These are phyloP conservation scores for Steatocranus sp. DNA, from an alignment of 2,797 vertebrate species.

Conservation along the genomic window DNA sequence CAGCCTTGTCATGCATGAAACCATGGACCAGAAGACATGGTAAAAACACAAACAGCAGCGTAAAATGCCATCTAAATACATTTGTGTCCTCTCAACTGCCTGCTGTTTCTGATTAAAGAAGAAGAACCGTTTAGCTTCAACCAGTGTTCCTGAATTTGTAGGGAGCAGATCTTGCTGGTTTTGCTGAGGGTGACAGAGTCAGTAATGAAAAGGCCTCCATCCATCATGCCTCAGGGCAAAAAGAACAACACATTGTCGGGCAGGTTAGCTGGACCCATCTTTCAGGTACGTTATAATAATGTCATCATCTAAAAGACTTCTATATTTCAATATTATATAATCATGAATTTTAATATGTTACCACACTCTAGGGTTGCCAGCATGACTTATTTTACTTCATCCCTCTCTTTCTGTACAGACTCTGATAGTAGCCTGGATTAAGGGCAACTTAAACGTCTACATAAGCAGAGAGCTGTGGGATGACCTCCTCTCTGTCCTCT, in stretches of 20 bases:
- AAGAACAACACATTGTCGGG: slow-evolving; percentile 92
- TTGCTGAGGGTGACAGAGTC: slow-evolving; percentile 96
- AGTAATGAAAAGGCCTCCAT: slow-evolving; percentile 94
- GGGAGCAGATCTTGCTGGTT: slow-evolving; percentile 96
- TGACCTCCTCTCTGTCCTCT: slow-evolving; percentile 91
- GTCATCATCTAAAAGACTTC: neutral
- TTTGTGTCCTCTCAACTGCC: neutral
- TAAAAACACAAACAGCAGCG: slow-evolving; percentile 54
- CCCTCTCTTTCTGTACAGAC: slow-evolving; percentile 76
- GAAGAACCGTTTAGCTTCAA: neutral
- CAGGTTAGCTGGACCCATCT: slow-evolving; percentile 92
- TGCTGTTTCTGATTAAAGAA: neutral
- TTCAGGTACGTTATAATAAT: slow-evolving; percentile 79
- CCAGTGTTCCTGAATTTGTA: slow-evolving; percentile 36
- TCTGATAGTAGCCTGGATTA: slow-evolving; percentile 98
- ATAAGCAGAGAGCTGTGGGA: slow-evolving; percentile 98
- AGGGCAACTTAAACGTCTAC: slow-evolving; percentile 97
- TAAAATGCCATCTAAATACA: neutral
- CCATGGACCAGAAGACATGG: slow-evolving; percentile 99
- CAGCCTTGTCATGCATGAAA: slow-evolving; percentile 96
- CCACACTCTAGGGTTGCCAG: neutral
- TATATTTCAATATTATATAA: neutral
- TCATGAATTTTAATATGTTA: neutral
- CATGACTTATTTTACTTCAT: neutral
- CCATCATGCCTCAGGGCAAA: slow-evolving; percentile 90